Evolutionary conservation across 1,140 invertebrate genomes (phyloP).

Genomic region (Drosophila persimilis): DNA sequence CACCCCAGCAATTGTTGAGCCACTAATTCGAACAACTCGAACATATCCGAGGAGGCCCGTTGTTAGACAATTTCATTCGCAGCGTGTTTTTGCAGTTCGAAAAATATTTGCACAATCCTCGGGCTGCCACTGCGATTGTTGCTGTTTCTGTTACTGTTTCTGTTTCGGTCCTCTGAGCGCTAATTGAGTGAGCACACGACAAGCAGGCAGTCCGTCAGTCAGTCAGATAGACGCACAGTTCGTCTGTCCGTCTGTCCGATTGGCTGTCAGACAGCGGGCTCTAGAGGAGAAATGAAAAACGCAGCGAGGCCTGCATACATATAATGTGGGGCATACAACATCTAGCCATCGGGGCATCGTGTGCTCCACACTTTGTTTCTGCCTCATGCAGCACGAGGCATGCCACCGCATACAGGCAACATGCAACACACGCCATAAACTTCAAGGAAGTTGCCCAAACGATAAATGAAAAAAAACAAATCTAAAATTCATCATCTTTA

Average conservation of each 20-base stretch:
- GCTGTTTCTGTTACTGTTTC: conserved; percentile 81
- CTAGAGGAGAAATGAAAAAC: conserved; percentile 79
- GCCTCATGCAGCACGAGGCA: conserved; percentile 57
- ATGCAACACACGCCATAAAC: conserved; percentile 65
- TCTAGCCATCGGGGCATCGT: conserved; percentile 19
- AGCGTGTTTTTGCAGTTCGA: conserved; percentile 57
- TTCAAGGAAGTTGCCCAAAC: conserved; percentile 68
- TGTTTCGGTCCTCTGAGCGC: conserved; percentile 75
- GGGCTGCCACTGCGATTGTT: conserved; percentile 33
- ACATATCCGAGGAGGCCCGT: conserved; percentile 47
- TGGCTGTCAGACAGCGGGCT: conserved; percentile 37
- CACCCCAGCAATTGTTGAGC: conserved; percentile 24
- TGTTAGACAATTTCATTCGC: conserved; percentile 75
- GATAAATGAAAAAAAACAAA: conserved; percentile 19
- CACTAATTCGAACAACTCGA: conserved; percentile 24
- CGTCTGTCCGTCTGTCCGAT: conserved; percentile 12
- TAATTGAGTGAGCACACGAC: conserved; percentile 73
- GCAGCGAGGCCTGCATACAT: conserved; percentile 65
- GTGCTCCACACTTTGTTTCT: conserved; percentile 41
- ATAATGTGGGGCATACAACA: conserved; percentile 59
- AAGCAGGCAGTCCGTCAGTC: conserved; percentile 34
- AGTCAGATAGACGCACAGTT: conserved; percentile 26
- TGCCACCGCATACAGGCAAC: conserved; percentile 46
- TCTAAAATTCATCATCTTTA: conserved; percentile 8
- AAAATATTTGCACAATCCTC: conserved; percentile 78